These are phyloP conservation scores for Deroptyus accipitrinus DNA, from an alignment of 2,113 vertebrate genomes.

Conservation along the genomic window DNA sequence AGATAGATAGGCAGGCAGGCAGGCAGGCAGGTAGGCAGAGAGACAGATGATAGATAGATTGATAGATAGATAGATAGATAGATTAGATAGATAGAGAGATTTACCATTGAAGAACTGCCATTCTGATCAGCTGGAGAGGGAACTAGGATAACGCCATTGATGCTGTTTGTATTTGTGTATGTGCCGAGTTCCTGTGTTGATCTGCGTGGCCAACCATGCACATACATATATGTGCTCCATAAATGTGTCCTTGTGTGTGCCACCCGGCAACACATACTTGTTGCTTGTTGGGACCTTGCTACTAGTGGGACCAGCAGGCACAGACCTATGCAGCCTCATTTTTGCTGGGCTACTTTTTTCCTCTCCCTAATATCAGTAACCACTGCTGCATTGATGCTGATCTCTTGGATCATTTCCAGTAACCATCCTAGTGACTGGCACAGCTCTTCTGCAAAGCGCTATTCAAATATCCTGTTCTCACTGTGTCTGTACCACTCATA, in stretches of 20 bases:
- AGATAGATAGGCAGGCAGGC: too few relatives aligned
- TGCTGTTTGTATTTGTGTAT: background rate
- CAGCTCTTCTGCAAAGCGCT: accelerated
- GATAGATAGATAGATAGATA: too few relatives aligned
- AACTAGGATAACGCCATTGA: background rate
- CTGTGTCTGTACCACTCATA: background rate
- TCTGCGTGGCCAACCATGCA: accelerated
- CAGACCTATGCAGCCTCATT: background rate
- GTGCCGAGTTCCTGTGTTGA: background rate
- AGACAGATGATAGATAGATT: too few relatives aligned
- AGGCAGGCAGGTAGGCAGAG: background rate
- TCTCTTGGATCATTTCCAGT: background rate
- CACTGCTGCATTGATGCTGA: background rate
- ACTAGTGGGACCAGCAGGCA: accelerated
- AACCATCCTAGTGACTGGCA: background rate
- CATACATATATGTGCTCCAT: background rate
- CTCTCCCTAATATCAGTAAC: background rate
- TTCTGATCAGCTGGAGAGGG: background rate
- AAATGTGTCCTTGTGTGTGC: background rate
- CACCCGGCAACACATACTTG: background rate
- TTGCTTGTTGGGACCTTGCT: background rate
- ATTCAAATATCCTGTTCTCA: background rate
- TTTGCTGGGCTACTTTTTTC: background rate
- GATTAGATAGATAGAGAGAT: background rate
- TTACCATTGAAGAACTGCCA: background rate